A percentile compares a stretch with the other conserved stretches of the same genome.
phyloP scores from a whole-genome alignment of 2,797 vertebrate species.

The Neomorphus geoffroyi region DNA sequence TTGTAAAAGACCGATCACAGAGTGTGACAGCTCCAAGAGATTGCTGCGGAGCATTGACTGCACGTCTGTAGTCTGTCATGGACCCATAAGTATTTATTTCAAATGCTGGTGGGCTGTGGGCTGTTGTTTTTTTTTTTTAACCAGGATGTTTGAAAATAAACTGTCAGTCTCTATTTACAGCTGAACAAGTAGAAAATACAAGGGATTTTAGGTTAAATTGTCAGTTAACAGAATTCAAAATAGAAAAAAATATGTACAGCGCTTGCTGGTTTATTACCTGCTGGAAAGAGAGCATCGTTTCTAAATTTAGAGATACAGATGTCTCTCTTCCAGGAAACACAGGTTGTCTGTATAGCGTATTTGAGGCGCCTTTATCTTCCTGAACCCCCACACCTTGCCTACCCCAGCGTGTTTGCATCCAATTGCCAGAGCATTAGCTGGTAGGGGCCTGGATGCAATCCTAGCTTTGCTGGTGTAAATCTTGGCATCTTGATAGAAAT shows the following conservation, averaged over 20 bases:
- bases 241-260: conserved; percentile 73
- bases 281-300: conserved; percentile 54
- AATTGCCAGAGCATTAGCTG: neutral
- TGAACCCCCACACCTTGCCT: neutral
- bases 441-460: neutral
- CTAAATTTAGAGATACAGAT: conserved; percentile 42
- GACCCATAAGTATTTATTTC: conserved; percentile 95
- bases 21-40: conserved; percentile 95
- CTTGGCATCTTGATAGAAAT: neutral
- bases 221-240: conserved; percentile 82
- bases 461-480: neutral
- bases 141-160: conserved; percentile 77
- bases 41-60: conserved; percentile 83
- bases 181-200: conserved; percentile 75
- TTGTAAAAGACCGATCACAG: conserved; percentile 88
- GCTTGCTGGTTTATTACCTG: conserved; percentile 65
- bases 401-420: neutral
- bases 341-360: neutral
- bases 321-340: neutral
- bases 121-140: neutral
- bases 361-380: neutral
- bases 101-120: conserved; percentile 65
- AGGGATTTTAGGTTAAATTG: conserved; percentile 84
- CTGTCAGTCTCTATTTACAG: conserved; percentile 86
- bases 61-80: conserved; percentile 89